Conservation (phyloP, 2,888 invertebrate genomes). For the Physocephala rufipes region DNA sequence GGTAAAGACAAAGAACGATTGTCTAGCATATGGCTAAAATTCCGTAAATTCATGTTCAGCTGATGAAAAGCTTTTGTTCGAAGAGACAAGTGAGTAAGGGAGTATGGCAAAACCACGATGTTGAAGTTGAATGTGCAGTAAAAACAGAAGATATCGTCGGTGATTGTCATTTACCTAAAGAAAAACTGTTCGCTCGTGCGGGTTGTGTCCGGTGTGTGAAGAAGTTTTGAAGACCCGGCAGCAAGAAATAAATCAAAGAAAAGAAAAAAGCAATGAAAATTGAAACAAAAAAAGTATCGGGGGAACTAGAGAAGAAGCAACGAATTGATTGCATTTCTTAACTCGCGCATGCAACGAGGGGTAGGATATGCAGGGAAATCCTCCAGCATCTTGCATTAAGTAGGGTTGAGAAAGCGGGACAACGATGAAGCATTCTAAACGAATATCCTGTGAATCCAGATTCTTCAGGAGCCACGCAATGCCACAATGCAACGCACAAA, state of each 20-base stretch:
- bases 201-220: background rate
- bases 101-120: slow-evolving; percentile 1
- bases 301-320: slow-evolving; percentile 1
- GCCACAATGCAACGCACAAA: slow-evolving; percentile 4
- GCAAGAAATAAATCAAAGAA: background rate
- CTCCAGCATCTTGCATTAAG: background rate
- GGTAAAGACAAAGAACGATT: background rate
- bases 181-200: background rate
- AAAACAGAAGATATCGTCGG: background rate
- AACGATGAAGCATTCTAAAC: background rate
- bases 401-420: slow-evolving; percentile 2
- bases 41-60: slow-evolving; percentile 15
- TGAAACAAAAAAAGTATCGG: background rate
- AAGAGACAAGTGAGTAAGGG: no score
- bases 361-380: background rate
- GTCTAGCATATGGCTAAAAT: slow-evolving; percentile 1
- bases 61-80: background rate
- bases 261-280: background rate
- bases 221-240: slow-evolving; percentile 9
- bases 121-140: background rate
- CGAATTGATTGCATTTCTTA: slow-evolving; percentile 12
- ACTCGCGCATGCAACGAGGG: slow-evolving; percentile 22
- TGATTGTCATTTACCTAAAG: slow-evolving; percentile 4
- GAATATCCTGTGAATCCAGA: slow-evolving; percentile 27
- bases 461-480: slow-evolving; percentile 4